A percentile compares a stretch with the other conserved stretches of the same genome.
Conservation (phyloP, 2,888 invertebrate genomes). For the Calliopum simillimum region DNA sequence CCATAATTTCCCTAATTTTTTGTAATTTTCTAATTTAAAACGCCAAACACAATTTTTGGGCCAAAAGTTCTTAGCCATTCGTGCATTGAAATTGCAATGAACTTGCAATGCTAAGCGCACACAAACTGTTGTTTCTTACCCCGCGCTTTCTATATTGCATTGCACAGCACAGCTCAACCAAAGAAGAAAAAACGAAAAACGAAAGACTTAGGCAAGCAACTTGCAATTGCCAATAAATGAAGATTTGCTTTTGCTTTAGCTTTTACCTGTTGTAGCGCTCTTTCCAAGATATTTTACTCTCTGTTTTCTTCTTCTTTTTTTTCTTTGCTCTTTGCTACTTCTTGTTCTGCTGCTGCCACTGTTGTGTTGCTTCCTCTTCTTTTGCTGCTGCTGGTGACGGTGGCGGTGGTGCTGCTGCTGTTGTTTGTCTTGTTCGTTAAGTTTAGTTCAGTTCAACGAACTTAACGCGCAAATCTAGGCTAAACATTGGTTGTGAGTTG, state of each 20-base stretch:
- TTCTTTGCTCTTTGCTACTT: neutral
- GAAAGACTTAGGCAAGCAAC: slow-evolving; percentile 60
- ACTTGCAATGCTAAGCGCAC: neutral
- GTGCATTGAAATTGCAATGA: too few relatives aligned
- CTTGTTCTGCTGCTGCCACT: slow-evolving; percentile 33
- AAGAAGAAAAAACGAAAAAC: slow-evolving; percentile 42
- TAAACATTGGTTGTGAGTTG: slow-evolving; percentile 68
- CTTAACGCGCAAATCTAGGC: slow-evolving; percentile 67
- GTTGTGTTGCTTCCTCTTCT: slow-evolving; percentile 30
- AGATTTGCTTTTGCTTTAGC: neutral
- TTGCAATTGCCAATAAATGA: slow-evolving; percentile 43
- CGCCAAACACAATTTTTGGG: too few relatives aligned
- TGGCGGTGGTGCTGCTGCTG: too few relatives aligned
- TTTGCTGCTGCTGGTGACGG: slow-evolving; percentile 4
- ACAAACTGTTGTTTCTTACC: slow-evolving; percentile 5
- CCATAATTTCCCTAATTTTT: too few relatives aligned
- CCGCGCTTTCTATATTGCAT: too few relatives aligned
- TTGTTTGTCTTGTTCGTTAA: slow-evolving; percentile 23
- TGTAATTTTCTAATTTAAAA: too few relatives aligned
- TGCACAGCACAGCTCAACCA: too few relatives aligned
- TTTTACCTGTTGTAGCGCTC: slow-evolving; percentile 39
- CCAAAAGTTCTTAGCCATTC: too few relatives aligned
- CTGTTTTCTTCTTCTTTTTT: neutral
- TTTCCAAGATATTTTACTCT: slow-evolving; percentile 29
- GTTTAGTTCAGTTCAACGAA: slow-evolving; percentile 64